Base-by-base conservation (phyloP, 2,113 vertebrate genomes). In the Morone chrysops region DNA sequence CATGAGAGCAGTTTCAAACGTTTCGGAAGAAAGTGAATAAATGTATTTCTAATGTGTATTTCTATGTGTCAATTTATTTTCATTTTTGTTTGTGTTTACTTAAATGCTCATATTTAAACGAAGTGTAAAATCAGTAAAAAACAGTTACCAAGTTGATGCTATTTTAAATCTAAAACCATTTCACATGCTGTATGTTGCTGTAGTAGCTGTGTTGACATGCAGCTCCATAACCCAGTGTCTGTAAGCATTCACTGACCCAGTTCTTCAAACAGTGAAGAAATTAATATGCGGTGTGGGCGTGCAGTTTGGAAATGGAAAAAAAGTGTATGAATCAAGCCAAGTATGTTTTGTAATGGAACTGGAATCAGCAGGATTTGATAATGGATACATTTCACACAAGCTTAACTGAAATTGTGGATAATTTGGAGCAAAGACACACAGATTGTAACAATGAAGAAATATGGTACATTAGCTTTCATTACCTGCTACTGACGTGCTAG, bases 241-340 rank as follows among this genome's bases (percentile, higher is more conserved):
- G 18, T 40, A 22, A 38, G 17, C 50, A 25, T 36, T 75, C 66
- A n/a, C 70, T 82, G 88, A 87, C 78, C 81, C 70, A 80, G n/a
- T 87, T 90, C 66, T 80, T 36, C 16, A 74, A 72, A 77, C 17
- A 50, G 68, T 36, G 68, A n/a, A 62, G 53, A 63, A 63, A 78
- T 67, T 12, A 61, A 72, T 10, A 17, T 75, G 20, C 22, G 41
- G 75, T 40, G 50, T 47, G 6, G 48, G 40, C 67, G 36, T 75
- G 63, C 45, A 18, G 70, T 75, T 70, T 69, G 2, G 20, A 72
- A 70, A 87, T 41, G 8, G 47, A 0, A 0, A 14, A 66, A 48
- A 8, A 47, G 0, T 8, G 8, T 4, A 14, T 40, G 11, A 72
- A 68, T 63, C 18, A 40, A 53, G 41, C 70, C 16, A n/a, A 65